These are phyloP conservation scores for Zhengitettix transpicula DNA, from an alignment of 2,888 invertebrate genomes.

Conservation along the genomic window DNA sequence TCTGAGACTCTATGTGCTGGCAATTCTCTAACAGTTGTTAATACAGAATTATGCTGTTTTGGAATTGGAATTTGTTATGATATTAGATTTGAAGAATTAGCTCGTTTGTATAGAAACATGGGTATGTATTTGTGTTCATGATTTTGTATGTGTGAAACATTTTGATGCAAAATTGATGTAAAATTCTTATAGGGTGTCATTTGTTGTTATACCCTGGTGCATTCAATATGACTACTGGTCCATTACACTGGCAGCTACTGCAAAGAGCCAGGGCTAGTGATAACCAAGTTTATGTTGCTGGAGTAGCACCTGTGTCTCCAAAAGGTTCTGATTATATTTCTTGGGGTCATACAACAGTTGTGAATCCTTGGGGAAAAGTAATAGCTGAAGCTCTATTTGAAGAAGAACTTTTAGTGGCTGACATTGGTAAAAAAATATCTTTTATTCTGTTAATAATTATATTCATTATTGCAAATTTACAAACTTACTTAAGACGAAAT, in stretches of 20 bases:
- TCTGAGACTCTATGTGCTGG: constrained; percentile 72
- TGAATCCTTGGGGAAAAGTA: constrained; percentile 72
- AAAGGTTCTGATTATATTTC: constrained; percentile 56
- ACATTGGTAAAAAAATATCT: constrained; percentile 47
- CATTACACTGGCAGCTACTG: constrained; percentile 80
- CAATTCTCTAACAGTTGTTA: constrained; percentile 51
- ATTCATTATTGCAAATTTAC: not conserved
- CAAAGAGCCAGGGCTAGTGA: constrained; percentile 69
- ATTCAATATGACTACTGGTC: constrained; percentile 93
- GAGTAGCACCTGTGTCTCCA: constrained; percentile 70
- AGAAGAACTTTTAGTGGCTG: constrained; percentile 53
- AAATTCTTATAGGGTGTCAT: constrained; percentile 47
- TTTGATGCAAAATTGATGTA: not conserved
- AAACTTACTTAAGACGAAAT: not conserved
- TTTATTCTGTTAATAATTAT: not conserved
- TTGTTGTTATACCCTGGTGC: constrained; percentile 84
- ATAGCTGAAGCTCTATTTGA: constrained; percentile 47
- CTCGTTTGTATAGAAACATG: constrained; percentile 29
- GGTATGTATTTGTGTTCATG: not conserved
- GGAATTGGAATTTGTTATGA: constrained; percentile 94
- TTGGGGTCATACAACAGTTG: constrained; percentile 74
- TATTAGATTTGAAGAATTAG: constrained; percentile 79
- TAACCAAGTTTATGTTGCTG: constrained; percentile 75
- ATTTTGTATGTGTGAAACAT: not conserved
- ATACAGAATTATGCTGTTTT: constrained; percentile 52